Percentiles rank a stretch among this genome's conserved stretches.
These are phyloP conservation scores for Pogonophryne albipinna DNA, from an alignment of 2,797 vertebrate species.

Conservation along the genomic window DNA sequence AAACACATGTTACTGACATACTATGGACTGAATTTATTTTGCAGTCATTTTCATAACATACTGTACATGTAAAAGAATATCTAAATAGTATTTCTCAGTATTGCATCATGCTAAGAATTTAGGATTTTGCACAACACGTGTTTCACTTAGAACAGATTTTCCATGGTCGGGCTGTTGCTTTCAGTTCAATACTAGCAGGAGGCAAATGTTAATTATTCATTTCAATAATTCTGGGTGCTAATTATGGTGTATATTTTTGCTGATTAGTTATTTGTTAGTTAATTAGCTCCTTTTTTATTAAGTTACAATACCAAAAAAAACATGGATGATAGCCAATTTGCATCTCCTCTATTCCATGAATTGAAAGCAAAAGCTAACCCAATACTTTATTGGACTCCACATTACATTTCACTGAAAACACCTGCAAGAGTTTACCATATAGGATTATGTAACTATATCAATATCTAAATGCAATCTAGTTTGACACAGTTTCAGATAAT, in stretches of 20 bases:
- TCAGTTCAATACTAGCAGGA: slow-evolving; percentile 20
- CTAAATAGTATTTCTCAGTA: slow-evolving; percentile 33
- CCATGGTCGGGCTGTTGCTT: slow-evolving; percentile 11
- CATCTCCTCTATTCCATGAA: neutral
- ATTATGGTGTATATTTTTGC: neutral
- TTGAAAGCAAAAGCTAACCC: slow-evolving; percentile 18
- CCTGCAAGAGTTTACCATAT: slow-evolving; percentile 56
- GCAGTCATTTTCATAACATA: slow-evolving; percentile 37
- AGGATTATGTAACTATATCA: slow-evolving; percentile 48
- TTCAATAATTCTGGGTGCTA: neutral
- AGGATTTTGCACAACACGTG: slow-evolving; percentile 32
- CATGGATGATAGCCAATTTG: neutral
- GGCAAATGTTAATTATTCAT: neutral
- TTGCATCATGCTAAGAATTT: slow-evolving; percentile 60
- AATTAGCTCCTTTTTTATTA: neutral
- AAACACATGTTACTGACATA: slow-evolving; percentile 27
- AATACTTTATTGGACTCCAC: slow-evolving; percentile 16
- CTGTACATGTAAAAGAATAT: slow-evolving; percentile 33
- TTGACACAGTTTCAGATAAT: slow-evolving; percentile 71
- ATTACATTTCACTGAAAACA: slow-evolving; percentile 45
- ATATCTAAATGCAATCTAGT: slow-evolving; percentile 67
- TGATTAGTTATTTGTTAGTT: neutral
- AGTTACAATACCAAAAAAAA: neutral
- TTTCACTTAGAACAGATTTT: slow-evolving; percentile 20
- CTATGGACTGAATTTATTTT: slow-evolving; percentile 4